Evolutionary conservation across 2,888 invertebrate species (phyloP).

Genomic region (Icerya purchasi): DNA sequence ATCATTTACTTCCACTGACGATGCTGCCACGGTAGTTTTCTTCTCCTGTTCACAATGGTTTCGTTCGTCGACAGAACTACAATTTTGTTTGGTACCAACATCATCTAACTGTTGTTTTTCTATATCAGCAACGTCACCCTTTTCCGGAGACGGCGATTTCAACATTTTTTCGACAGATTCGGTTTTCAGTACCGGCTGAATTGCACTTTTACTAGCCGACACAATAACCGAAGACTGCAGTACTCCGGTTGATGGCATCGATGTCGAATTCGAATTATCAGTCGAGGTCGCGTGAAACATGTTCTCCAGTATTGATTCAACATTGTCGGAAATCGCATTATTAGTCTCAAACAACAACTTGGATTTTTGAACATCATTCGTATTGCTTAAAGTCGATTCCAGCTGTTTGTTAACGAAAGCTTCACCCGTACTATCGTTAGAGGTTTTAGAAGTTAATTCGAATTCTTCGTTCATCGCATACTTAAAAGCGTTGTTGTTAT

Average conservation of each 20-base stretch:
- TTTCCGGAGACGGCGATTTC: slow-evolving; percentile 16
- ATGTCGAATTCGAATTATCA: slow-evolving; percentile 10
- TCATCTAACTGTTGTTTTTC: too few relatives aligned
- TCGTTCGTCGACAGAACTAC: not conserved
- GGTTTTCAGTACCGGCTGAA: slow-evolving; percentile 2
- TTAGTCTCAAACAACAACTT: not conserved
- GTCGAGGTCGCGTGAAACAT: slow-evolving; percentile 22
- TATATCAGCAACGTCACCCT: slow-evolving; percentile 5
- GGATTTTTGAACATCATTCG: not conserved
- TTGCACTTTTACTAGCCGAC: not conserved
- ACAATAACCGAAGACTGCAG: slow-evolving; percentile 1
- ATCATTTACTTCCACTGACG: not conserved
- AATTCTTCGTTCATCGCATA: not conserved
- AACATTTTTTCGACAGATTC: slow-evolving; percentile 17
- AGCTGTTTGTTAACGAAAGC: not conserved
- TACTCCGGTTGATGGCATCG: slow-evolving; percentile 2
- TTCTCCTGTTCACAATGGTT: not conserved
- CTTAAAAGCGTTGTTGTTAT: not conserved
- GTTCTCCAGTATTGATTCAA: slow-evolving; percentile 21
- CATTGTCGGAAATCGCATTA: slow-evolving; percentile 15
- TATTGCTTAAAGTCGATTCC: not conserved
- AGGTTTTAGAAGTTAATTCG: too few relatives aligned
- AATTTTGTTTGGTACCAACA: not conserved
- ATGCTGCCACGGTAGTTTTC: not conserved
- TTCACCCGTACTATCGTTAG: not conserved